Conservation (phyloP, 2,888 invertebrate species). For the Ectemnius continuus region DNA sequence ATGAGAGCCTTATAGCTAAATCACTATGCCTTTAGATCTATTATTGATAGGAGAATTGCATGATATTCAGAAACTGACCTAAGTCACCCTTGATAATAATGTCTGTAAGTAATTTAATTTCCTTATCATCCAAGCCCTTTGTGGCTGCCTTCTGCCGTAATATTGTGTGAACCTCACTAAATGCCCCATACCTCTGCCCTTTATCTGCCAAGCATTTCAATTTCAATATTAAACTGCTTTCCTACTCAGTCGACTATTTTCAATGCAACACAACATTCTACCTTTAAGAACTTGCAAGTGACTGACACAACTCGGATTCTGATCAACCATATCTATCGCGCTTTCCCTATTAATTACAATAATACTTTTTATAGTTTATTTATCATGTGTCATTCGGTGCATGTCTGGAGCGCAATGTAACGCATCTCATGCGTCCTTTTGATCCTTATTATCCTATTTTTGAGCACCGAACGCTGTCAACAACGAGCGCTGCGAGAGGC, state of each 20-base stretch:
- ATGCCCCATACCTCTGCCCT: conserved; percentile 44
- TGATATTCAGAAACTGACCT: conserved; percentile 45
- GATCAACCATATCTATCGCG: no score
- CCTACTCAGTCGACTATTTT: no score
- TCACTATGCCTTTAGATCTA: neutral
- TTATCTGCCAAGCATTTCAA: conserved; percentile 37
- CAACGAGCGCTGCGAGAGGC: no score
- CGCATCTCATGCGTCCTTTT: no score
- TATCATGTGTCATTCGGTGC: no score
- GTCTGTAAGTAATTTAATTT: conserved; percentile 55
- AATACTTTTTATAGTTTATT: no score
- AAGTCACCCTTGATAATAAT: conserved; percentile 59
- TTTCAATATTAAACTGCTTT: no score
- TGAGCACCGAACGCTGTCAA: no score
- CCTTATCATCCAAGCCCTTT: conserved; percentile 61
- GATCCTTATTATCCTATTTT: no score
- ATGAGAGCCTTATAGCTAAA: no score
- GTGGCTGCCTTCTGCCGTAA: conserved; percentile 57
- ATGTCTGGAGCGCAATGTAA: no score
- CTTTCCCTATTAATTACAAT: no score
- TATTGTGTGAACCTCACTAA: conserved; percentile 43
- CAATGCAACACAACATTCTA: neutral
- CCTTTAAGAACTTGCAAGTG: neutral
- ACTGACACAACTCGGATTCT: neutral
- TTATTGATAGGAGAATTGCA: neutral